Base-by-base conservation (phyloP, 2,888 invertebrate species). In the Sinotaia quadrata region DNA sequence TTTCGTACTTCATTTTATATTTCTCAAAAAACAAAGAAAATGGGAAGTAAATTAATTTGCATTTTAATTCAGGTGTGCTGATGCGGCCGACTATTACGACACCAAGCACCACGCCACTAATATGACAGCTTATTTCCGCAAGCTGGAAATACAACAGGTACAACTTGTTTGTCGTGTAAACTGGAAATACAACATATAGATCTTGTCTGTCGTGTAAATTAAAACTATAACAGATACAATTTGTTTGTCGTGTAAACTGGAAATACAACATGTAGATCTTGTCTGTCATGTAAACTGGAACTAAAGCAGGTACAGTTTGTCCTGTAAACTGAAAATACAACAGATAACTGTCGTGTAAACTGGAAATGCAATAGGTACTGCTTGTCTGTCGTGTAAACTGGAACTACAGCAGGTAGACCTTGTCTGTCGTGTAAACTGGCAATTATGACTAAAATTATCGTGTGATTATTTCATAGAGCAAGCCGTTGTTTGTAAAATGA, bases 111-210 rank as follows among this genome's bases (percentile, higher is more conserved):
- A 21, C 2, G 37, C 52, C 15, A 18, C 27, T 27, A 62, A 62
- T 52, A 62, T 62, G 62, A 62, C 52, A 5, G 37, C 36, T 37
- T 62, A 62, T 37, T 51, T 52, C 62, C 34, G 37, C 21, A 62
- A 62, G n/a, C 49, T 62, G 51, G 49, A 62, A 2, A 36, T 62
- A 36, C 62, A 62, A 21, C 62, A 62, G 62, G 62, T 62, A 5
- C n/a, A 21, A 5, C 29, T 21, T 41, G 18, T 18, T 27, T 41
- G 10, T 15, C 41, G 41, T 41, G n/a, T n/a, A n/a, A n/a, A 24
- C 24, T 15, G 5, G 47, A 47, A 1, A 47, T 47, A 47, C 29
- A 29, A 15, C 7, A 27, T 41, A 12, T 41, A 7, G 3, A 27
- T 52, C 52, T 27, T 52, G 21, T 52, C 24, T 4, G 10, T 18